Conservation (phyloP, 1,140 invertebrate species). For the Ridgeia piscesae region DNA sequence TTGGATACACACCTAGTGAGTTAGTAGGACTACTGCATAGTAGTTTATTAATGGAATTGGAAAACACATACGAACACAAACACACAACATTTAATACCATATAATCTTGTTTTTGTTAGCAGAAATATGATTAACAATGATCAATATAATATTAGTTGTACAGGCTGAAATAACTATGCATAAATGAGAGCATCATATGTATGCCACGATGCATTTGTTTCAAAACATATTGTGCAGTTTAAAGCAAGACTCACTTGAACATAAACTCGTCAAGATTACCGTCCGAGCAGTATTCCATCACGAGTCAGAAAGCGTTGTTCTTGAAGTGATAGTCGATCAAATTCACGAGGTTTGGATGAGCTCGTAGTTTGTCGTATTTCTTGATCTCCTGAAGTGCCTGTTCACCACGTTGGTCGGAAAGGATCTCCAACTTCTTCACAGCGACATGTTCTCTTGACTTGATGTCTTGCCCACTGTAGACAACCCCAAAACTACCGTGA, state of each 20-base stretch:
- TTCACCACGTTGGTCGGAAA: not conserved
- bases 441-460: not conserved
- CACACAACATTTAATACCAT: no score
- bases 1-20: no score
- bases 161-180: no score
- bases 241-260: not conserved
- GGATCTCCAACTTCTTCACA: constrained; percentile 12
- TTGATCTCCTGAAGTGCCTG: constrained; percentile 7
- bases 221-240: no score
- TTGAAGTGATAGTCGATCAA: constrained; percentile 15
- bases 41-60: no score
- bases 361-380: not conserved
- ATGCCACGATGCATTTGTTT: no score
- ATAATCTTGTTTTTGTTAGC: no score
- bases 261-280: not conserved
- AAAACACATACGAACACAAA: no score
- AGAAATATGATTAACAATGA: no score
- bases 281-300: not conserved
- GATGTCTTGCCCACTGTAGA: not conserved
- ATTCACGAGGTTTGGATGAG: constrained; percentile 6
- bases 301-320: constrained; percentile 14
- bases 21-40: no score
- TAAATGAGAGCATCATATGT: no score
- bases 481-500: constrained; percentile 8
- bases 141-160: no score